A percentile compares a stretch with the other conserved stretches of the same genome.
phyloP scores from a whole-genome alignment of 2,797 vertebrate genomes.

The Alfaro cultratus region DNA sequence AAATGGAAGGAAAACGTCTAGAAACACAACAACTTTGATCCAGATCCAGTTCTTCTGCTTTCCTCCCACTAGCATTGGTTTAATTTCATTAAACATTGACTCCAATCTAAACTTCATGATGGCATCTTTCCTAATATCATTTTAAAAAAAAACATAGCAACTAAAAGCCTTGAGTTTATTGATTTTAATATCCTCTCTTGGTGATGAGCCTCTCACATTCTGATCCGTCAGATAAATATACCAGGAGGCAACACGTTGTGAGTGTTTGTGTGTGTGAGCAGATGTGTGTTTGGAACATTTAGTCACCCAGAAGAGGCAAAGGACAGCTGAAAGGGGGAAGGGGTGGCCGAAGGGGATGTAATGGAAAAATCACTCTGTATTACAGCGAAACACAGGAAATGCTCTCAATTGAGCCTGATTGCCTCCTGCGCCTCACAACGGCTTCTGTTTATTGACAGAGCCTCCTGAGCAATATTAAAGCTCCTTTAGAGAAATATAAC shows the following conservation, averaged over 20 bases:
- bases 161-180: neutral
- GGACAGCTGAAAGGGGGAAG: constrained; percentile 2
- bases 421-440: constrained; percentile 51
- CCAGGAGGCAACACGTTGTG: constrained; percentile 10
- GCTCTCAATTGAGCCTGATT: constrained; percentile 87
- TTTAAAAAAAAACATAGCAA: neutral
- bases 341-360: constrained; percentile 82
- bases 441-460: constrained; percentile 43
- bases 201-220: constrained; percentile 5
- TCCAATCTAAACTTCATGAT: neutral
- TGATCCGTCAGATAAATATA: constrained; percentile 30
- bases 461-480: constrained; percentile 33
- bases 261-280: constrained; percentile 30
- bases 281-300: constrained; percentile 39
- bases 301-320: constrained; percentile 15
- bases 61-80: neutral
- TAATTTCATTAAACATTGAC: neutral
- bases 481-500: constrained; percentile 1
- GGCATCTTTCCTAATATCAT: neutral
- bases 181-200: constrained; percentile 2
- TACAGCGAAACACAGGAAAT: constrained; percentile 93
- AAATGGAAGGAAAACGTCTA: too few species aligned
- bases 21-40: too few species aligned
- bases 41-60: neutral
- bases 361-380: constrained; percentile 90